Evolutionary conservation across 1,140 invertebrate species (phyloP), one percentile per base, ranked within the genome.

Genomic region (Dolichoris vasculosae): DNA sequence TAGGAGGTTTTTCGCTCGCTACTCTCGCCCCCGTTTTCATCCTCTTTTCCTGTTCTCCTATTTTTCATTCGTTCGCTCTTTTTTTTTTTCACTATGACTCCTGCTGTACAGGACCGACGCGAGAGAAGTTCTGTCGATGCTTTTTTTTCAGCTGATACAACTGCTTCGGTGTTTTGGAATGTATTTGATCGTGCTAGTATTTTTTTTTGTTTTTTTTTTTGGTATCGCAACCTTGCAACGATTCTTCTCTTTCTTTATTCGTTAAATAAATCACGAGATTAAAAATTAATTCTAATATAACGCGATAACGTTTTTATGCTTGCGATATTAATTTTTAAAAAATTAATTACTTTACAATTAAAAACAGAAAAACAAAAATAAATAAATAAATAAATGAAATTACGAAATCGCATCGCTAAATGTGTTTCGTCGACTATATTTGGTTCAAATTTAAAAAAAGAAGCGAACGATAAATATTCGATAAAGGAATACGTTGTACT

Each of bases 1-100:
- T 84, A 73, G 76, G 13, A 82, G 67, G 48, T 75, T 55, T 82
- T 85, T 85, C 69, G 83, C 86, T 85, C 78, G 75, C 71, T 78
- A 84, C 86, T 77, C 81, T 86, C 85, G 63, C 73, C 82, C 77
- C 43, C 48, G 85, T 40, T 81, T 73, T 30, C 40, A 69, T 40
- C 59, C 35, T 84, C 79, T 80, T 35, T 63, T 63, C 15, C 48
- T 23, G 35, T 55, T 73, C 67, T 83, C 17, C 4, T 83, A 30
- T 80, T n/a, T 84, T 69, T 75, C n/a, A 30, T 40, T 84, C 20
- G 32, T 40, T 83, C 69, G 80, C 48, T 63, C 23, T 55, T 55
- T 73, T 73, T 73, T 51, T 75, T 75, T 46, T 75, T 8, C 8
- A 75, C 43, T 75, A 30, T 75, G 40, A 75, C 40, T 75, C 43